Evolutionary conservation across 92 coral and sea anemone species (phyloP).

Genomic region (Porites cylindrica): DNA sequence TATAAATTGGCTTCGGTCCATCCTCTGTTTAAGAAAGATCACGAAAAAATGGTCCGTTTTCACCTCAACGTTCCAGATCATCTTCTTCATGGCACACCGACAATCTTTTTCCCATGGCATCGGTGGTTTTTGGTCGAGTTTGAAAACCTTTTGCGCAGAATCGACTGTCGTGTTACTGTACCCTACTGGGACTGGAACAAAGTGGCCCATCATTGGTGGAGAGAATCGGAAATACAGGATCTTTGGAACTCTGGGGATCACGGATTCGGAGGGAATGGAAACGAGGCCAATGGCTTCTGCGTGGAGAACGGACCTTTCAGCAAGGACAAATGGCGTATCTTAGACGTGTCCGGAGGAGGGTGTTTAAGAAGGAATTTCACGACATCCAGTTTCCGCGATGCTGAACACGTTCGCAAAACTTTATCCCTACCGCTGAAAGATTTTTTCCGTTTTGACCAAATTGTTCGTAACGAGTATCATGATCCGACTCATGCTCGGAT

Average conservation of each 20-base stretch:
- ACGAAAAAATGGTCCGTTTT: neutral
- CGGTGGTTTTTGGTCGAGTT: conserved; percentile 59
- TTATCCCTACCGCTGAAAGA: conserved; percentile 38
- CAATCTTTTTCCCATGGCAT: conserved; percentile 66
- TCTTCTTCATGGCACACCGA: conserved; percentile 47
- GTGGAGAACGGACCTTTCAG: conserved; percentile 63
- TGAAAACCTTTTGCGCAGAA: conserved; percentile 49
- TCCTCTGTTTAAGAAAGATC: neutral
- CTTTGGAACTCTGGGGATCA: conserved; percentile 60
- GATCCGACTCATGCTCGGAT: conserved; percentile 63
- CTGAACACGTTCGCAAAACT: conserved; percentile 26
- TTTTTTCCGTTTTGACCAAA: conserved; percentile 61
- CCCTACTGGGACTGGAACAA: conserved; percentile 74
- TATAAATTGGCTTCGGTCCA: conserved; percentile 6
- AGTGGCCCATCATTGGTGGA: conserved; percentile 58
- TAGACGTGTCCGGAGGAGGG: conserved; percentile 33
- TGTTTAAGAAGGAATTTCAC: conserved; percentile 49
- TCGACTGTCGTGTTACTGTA: conserved; percentile 61
- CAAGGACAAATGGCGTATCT: conserved; percentile 33
- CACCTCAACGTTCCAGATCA: conserved; percentile 2
- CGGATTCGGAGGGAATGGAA: conserved; percentile 65
- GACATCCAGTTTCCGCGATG: conserved; percentile 12
- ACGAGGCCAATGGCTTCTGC: conserved; percentile 10
- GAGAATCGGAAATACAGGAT: conserved; percentile 20
- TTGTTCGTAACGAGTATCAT: conserved; percentile 63